Evolutionary conservation across 2,888 invertebrate genomes (phyloP), one percentile per base, ranked within the genome.

Genomic region (Lycia hirtaria): DNA sequence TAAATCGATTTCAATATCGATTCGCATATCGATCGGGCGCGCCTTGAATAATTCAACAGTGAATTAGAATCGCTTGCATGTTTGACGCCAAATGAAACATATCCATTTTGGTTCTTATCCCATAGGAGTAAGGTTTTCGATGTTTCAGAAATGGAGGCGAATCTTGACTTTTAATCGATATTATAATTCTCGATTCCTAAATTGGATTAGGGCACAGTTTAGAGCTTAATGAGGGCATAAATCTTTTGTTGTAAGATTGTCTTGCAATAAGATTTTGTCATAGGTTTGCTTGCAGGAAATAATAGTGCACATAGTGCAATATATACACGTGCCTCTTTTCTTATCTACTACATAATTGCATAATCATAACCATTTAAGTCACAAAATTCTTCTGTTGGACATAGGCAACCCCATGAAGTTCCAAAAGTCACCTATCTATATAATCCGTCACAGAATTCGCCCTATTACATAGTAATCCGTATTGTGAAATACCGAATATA

Each of bases 11-110:
- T 54, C 50, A 64, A 71, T 80, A 81, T 83, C 80, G 71, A 68
- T 67, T 69, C 68, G 76, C 65, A 75, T 81, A 83, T 84, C 80
- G 76, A 80, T 80, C 76, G 73, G 70, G 67, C 72, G 69, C 72
- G 72, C 60, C 49, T 68, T 78, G 78, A 79, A 83, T 82, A 73
- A 84, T 83, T 84, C 75, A 80, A 60, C 35, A 64, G 67, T 57
- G 64, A 58, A 64, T 55, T 54, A 54, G 68, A 64, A 63, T 63
- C 54, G 45, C 47, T 45, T 60, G 52, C 47, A 48, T 60, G 52
- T 56, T 50, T 56, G 37, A 32, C 28, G 30, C 24, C 44, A 50
- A 56, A 41, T 40, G 50, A 24, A 37, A 7, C 14, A 30, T 33
- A 35, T 7, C 15, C 19, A 22, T 32, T 32, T 43, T 33, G 10